Evolutionary conservation across 2,113 vertebrate species (phyloP).

Genomic region (Calypte anna): DNA sequence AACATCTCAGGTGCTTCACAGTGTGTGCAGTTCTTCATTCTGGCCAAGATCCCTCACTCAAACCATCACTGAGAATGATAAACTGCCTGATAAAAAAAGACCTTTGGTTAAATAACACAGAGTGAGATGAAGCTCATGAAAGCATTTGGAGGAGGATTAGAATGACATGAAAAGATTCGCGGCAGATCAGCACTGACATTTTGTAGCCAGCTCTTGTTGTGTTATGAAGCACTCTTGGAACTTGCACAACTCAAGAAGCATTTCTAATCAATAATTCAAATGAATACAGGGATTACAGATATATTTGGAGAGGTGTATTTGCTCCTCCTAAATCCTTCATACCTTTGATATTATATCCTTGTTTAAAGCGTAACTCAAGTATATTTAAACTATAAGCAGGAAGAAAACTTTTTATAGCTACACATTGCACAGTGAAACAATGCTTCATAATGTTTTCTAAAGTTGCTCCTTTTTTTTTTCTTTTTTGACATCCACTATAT

Average conservation of each 20-base stretch:
- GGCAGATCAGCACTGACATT: conserved; percentile 44
- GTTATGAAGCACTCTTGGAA: conserved; percentile 2
- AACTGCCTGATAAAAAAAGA: conserved; percentile 6
- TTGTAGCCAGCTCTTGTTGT: background rate
- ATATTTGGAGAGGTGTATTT: background rate
- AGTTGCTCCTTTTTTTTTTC: background rate
- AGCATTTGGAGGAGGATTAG: conserved; percentile 35
- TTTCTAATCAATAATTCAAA: conserved; percentile 57
- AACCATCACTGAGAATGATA: background rate
- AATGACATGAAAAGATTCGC: conserved; percentile 2
- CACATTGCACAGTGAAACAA: background rate
- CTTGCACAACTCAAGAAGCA: background rate
- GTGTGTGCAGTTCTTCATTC: background rate
- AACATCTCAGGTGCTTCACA: background rate
- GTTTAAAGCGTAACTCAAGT: background rate
- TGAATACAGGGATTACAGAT: background rate
- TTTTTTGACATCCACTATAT: background rate
- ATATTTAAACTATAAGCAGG: background rate
- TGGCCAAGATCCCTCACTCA: background rate
- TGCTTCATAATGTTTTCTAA: background rate
- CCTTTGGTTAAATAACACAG: conserved; percentile 23
- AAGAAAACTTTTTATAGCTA: background rate
- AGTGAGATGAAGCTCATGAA: conserved; percentile 26
- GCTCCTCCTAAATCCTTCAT: background rate
- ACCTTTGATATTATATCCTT: background rate